These are phyloP conservation scores for Selenia dentaria DNA, from an alignment of 2,888 invertebrate species.

Conservation along the genomic window DNA sequence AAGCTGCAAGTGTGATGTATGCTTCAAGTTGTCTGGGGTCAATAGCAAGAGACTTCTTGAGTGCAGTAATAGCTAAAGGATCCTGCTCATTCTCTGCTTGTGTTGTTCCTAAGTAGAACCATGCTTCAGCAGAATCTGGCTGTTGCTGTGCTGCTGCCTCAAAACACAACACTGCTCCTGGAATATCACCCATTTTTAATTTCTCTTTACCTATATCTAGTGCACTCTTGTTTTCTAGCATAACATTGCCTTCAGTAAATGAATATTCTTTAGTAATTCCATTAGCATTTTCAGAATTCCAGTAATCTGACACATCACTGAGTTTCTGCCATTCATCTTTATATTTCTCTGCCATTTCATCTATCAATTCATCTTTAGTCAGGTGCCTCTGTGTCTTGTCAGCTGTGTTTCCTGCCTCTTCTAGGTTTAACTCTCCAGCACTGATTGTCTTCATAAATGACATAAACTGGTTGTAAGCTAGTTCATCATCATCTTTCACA, in stretches of 20 bases:
- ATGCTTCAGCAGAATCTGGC: slow-evolving; percentile 91
- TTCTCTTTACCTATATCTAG: slow-evolving; percentile 94
- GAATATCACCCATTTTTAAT: slow-evolving; percentile 94
- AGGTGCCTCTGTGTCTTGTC: slow-evolving; percentile 65
- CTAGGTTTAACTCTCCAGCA: slow-evolving; percentile 86
- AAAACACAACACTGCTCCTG: slow-evolving; percentile 97
- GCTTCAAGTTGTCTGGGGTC: slow-evolving; percentile 93
- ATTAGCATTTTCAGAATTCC: slow-evolving; percentile 86
- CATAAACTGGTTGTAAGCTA: slow-evolving; percentile 92
- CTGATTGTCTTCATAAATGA: slow-evolving; percentile 92
- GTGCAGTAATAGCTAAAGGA: slow-evolving; percentile 95
- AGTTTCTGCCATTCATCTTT: slow-evolving; percentile 92
- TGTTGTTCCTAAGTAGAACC: slow-evolving; percentile 95
- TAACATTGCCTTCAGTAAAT: slow-evolving; percentile 94
- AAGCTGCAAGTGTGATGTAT: slow-evolving; percentile 95
- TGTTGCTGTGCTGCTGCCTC: slow-evolving; percentile 96
- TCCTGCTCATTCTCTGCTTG: slow-evolving; percentile 99
- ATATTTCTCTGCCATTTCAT: slow-evolving; percentile 85
- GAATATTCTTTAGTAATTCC: slow-evolving; percentile 87
- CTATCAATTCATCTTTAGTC: slow-evolving; percentile 68
- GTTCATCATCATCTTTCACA: slow-evolving; percentile 87
- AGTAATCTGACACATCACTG: slow-evolving; percentile 86
- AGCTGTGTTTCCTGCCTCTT: slow-evolving; percentile 73
- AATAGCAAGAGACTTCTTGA: slow-evolving; percentile 92
- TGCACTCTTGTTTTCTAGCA: slow-evolving; percentile 90